Conservation (phyloP, 2,797 vertebrate genomes). For the Garrulus glandarius region DNA sequence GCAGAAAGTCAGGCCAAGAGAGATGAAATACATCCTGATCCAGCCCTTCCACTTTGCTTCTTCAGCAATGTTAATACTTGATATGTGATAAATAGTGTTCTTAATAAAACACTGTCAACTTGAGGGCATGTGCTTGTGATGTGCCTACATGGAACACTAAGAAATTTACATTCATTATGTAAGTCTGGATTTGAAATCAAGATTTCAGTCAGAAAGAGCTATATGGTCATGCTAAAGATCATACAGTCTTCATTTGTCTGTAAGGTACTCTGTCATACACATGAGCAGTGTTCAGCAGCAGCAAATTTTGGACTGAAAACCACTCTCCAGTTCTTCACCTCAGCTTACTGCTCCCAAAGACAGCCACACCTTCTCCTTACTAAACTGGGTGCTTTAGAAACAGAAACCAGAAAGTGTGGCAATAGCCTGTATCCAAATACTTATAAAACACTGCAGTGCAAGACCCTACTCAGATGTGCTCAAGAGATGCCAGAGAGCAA, state of each 20-base stretch:
- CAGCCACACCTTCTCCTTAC: not conserved
- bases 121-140: rapidly evolving
- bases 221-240: not conserved
- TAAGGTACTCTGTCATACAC: not conserved
- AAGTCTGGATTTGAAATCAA: not conserved
- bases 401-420: not conserved
- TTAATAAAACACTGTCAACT: not conserved
- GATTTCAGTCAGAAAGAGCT: not conserved
- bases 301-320: not conserved
- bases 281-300: not conserved
- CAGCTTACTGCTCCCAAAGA: not conserved
- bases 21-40: not conserved
- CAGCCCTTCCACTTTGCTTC: not conserved
- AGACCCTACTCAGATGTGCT: not conserved
- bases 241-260: not conserved
- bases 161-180: not conserved
- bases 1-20: not conserved
- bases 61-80: not conserved
- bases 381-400: not conserved
- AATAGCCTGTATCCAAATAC: not conserved
- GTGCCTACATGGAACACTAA: not conserved
- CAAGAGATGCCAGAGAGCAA: not conserved
- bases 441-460: not conserved
- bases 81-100: not conserved
- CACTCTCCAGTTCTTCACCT: not conserved